Evolutionary conservation across 2,888 invertebrate species (phyloP), one percentile per base, ranked within the genome.

Genomic region (Cephus pygmeus): DNA sequence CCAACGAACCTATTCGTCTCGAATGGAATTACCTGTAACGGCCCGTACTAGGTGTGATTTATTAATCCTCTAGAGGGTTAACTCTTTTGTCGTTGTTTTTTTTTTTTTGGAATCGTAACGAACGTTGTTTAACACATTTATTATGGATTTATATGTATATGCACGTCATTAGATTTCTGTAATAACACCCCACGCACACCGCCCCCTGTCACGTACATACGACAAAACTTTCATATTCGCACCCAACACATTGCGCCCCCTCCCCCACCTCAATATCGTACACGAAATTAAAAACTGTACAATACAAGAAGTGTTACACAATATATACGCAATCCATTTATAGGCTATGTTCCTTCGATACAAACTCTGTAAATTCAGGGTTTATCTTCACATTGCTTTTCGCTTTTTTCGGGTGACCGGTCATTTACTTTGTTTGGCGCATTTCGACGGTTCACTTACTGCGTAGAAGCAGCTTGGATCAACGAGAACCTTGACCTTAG

Each of bases 161-260:
- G 56, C 73, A 73, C 73, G 56, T 73, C 33, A n/a, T 69, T 74
- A 15, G 69, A 75, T 71, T 77, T 77, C 75, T 69, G 71, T 35
- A 69, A 36, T 40, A 31, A 3, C 15, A 30, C 34, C 71, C 68
- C 75, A 73, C 36, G 69, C 69, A 23, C 56, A 23, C 23, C 23
- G 9, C 34, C 69, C 69, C 71, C 69, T 9, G 0, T 56, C 56
- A 56, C 56, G 56, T 56, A 56, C 23, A 23, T 56, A 56, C 56
- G 15, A 56, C 23, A 23, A 56, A 23, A 23, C 23, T 23, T 56
- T 56, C 56, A 56, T 15, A 56, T 23, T 56, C 23, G 56, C 56
- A 56, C 56, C 23, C 9, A 2, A 56, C 56, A 56, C 56, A 56
- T 56, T 15, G 15, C 40, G 12, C 4, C 15, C 15, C 40, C 40